These are phyloP conservation scores for Nysson spinosus DNA, from an alignment of 2,888 invertebrate genomes.

Conservation along the genomic window DNA sequence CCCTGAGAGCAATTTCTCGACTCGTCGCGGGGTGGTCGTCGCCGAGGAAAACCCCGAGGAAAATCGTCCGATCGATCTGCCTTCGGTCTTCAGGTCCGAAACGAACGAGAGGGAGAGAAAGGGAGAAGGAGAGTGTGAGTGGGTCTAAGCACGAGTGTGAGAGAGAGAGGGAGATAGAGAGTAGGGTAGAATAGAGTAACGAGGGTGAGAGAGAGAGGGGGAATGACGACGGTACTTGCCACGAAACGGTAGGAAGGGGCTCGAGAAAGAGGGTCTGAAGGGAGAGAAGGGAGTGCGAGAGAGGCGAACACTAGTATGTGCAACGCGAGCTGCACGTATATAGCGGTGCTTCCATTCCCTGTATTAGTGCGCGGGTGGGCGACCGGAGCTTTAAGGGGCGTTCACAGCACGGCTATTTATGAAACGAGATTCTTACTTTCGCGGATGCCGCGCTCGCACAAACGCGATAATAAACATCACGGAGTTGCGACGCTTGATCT, in stretches of 20 bases:
- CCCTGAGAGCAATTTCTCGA: conserved; percentile 69
- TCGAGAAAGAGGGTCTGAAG: conserved; percentile 32
- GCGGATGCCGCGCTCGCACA: conserved; percentile 4
- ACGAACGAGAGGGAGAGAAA: conserved; percentile 56
- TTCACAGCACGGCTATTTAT: conserved; percentile 58
- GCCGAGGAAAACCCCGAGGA: conserved; percentile 76
- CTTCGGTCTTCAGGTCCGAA: conserved; percentile 76
- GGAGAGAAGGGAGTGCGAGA: conserved; percentile 40
- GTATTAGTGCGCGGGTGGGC: conserved; percentile 71
- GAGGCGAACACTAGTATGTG: conserved; percentile 65
- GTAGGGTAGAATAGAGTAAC: conserved; percentile 24
- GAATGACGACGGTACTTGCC: conserved; percentile 40
- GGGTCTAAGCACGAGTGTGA: conserved; percentile 17
- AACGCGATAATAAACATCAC: conserved; percentile 4
- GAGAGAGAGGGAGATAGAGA: conserved; percentile 17
- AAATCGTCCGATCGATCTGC: conserved; percentile 77
- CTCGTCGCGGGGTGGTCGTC: conserved; percentile 74
- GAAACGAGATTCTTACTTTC: conserved; percentile 11
- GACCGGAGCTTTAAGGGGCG: conserved; percentile 65
- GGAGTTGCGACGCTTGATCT: not conserved
- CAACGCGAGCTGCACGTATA: conserved; percentile 64
- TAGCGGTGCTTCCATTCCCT: conserved; percentile 50
- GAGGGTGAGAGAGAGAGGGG: conserved; percentile 14
- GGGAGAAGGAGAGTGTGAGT: conserved; percentile 30
- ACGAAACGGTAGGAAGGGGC: conserved; percentile 28